Base-by-base conservation (phyloP, 2,797 vertebrate genomes). In the Myotis findleyi region DNA sequence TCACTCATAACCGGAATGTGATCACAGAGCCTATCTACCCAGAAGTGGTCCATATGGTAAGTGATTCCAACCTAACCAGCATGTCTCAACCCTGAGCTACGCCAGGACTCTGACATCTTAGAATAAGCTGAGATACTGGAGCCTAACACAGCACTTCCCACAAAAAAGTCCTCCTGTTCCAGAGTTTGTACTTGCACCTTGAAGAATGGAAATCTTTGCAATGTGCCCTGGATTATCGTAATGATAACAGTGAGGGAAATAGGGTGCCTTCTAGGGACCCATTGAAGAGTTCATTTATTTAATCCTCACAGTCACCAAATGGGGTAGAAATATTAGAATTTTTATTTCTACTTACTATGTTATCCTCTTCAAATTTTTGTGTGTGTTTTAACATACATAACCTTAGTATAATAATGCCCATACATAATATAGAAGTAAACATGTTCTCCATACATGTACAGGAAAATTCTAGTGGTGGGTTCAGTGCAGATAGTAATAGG, bases 21-120 rank as follows among this genome's bases (percentile, higher is more conserved):
- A 99, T 99, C 98, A 99, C 99, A 33, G 99, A 99, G 96, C 99
- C 99, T 85, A 99, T 99, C 97, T 99, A 99, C 97, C 99, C 99
- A 1, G 99, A 99, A 98, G 99, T 99, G 97, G 99, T 99, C 97
- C 99, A 99, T 97, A 99, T 99, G 99, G 99, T 99, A 97, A 99
- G 99, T 99, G 69, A n/a, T 30, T 25, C 0, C 20, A 1, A 1
- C 30, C 17, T 12, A 18, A 6, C 87, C 55, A 1, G 89, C 0
- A 5, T n/a, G 84, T 41, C 18, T 88, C 8, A 17, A 0, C 41
- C 49, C n/a, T 49, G 53, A 38, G 66, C 73, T 2, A 1, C 36
- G 20, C 17, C 20, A 2, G 76, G 21, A 10, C 75, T 57, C 77
- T 2, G 66, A 1, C 1, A 4, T 21, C 79, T 12, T 5, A 21